Percentiles rank a stretch among this genome's conserved stretches.
Evolutionary conservation across 1,140 invertebrate species (phyloP).

Genomic region (Antheraea pernyi): DNA sequence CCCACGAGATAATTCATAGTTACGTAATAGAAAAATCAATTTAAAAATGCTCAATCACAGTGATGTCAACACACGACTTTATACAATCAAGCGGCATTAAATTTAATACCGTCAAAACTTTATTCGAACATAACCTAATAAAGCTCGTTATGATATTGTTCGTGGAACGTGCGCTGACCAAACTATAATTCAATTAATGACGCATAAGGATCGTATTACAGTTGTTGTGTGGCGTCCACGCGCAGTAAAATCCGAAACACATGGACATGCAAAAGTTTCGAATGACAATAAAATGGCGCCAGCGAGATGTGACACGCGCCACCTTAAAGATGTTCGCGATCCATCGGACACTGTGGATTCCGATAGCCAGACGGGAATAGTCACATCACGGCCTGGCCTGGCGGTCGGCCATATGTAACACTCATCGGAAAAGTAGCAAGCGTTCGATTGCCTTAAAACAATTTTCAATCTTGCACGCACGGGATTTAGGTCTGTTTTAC

Average conservation of each 20-base stretch:
- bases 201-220: conserved; percentile 30
- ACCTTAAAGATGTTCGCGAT: conserved; percentile 43
- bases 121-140: conserved; percentile 31
- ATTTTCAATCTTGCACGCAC: conserved; percentile 49
- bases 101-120: conserved; percentile 28
- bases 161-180: conserved; percentile 21
- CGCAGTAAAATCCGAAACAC: not conserved
- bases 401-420: conserved; percentile 58
- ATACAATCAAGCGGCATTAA: not conserved
- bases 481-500: conserved; percentile 44
- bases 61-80: not conserved
- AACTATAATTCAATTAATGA: conserved; percentile 32
- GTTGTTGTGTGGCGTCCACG: conserved; percentile 17
- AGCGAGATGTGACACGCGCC: conserved; percentile 51
- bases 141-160: conserved; percentile 20
- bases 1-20: not conserved
- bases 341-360: conserved; percentile 52
- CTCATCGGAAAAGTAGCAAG: conserved; percentile 42
- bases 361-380: conserved; percentile 72
- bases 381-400: conserved; percentile 70
- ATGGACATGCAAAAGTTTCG: not conserved
- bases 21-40: not conserved
- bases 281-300: conserved; percentile 36
- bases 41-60: not conserved
- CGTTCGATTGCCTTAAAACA: conserved; percentile 28